Percentiles rank a stretch among this genome's conserved stretches.
Conservation (phyloP, 2,113 vertebrate species). For the Elephas maximus region DNA sequence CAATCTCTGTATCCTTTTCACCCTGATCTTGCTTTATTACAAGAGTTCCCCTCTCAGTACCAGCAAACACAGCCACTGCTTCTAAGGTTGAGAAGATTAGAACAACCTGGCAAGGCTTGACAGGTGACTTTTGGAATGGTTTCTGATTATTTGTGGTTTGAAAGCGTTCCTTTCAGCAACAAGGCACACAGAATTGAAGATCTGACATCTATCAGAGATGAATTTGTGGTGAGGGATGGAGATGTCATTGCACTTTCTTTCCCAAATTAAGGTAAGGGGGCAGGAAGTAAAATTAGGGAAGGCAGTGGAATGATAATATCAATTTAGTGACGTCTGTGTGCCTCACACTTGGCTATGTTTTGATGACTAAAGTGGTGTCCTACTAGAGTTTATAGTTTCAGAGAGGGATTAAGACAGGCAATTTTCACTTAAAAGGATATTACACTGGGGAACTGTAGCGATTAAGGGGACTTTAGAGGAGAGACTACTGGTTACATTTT, state of each 20-base stretch:
- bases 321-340: no score
- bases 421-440: no score
- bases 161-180: not conserved
- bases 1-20: not conserved
- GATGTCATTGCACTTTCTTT: not conserved
- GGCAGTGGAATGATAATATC: no score
- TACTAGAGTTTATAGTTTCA: no score
- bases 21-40: not conserved
- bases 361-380: no score
- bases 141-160: not conserved
- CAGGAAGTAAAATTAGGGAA: not conserved
- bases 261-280: not conserved
- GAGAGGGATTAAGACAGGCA: no score
- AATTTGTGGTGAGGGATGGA: not conserved
- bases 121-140: not conserved
- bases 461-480: no score
- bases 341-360: no score
- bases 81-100: not conserved
- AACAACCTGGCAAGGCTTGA: not conserved
- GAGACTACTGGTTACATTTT: no score
- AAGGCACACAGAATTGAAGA: not conserved
- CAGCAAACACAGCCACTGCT: not conserved
- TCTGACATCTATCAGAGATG: not conserved
- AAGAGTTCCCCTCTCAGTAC: not conserved
- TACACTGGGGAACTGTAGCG: no score